These are phyloP conservation scores for Danio aesculapii DNA, from an alignment of 2,797 vertebrate species.

Conservation along the genomic window DNA sequence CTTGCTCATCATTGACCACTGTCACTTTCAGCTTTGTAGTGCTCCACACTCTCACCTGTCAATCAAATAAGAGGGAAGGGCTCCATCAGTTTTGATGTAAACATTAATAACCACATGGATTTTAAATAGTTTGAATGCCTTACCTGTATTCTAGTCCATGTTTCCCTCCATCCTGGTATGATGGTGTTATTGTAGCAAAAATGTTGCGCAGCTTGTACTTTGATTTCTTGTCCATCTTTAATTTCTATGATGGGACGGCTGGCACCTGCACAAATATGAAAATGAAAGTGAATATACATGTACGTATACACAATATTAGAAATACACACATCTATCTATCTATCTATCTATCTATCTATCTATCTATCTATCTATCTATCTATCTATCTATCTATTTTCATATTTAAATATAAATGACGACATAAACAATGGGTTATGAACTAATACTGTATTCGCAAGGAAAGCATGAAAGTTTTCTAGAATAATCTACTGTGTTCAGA, in stretches of 20 bases:
- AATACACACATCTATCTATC: not conserved
- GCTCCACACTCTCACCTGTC: slow-evolving; percentile 89
- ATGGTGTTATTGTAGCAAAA: slow-evolving; percentile 88
- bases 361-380: no score
- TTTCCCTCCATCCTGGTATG: slow-evolving; percentile 85
- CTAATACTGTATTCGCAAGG: no score
- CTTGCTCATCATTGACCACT: slow-evolving; percentile 87
- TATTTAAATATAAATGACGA: no score
- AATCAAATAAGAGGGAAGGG: slow-evolving; percentile 1
- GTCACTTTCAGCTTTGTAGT: slow-evolving; percentile 84
- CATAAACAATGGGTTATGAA: no score
- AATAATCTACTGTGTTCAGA: no score
- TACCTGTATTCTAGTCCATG: slow-evolving; percentile 93
- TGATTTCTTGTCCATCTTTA: slow-evolving; percentile 67
- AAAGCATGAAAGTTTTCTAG: no score
- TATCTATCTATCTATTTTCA: no score
- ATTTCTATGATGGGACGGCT: slow-evolving; percentile 64
- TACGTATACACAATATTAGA: not conserved
- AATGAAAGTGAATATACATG: not conserved
- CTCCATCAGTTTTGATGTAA: not conserved
- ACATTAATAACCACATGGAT: not conserved
- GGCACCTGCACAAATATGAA: slow-evolving; percentile 27
- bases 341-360: no score
- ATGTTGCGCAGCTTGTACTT: slow-evolving; percentile 49
- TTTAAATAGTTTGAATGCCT: not conserved